These are phyloP conservation scores for Psilopogon haemacephalus DNA, from an alignment of 2,113 vertebrate species.

Conservation along the genomic window DNA sequence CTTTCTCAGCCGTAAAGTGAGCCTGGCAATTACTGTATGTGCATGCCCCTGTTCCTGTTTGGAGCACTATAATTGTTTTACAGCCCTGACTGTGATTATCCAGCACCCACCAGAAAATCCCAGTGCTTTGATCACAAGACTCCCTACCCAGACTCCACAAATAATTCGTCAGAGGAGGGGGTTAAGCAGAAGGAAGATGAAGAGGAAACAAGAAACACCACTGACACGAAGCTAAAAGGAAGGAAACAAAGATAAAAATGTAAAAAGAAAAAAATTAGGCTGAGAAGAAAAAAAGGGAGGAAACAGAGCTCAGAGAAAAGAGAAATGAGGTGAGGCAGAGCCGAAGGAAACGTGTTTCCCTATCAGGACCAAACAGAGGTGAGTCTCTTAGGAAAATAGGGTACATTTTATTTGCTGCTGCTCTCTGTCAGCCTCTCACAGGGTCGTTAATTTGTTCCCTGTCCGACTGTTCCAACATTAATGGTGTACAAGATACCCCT, in stretches of 20 bases:
- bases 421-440: slow-evolving; percentile 9
- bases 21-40: slow-evolving; percentile 63
- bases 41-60: slow-evolving; percentile 62
- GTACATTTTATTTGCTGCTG: slow-evolving; percentile 30
- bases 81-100: slow-evolving; percentile 59
- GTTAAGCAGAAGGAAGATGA: slow-evolving; percentile 38
- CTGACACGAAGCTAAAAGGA: slow-evolving; percentile 33
- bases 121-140: slow-evolving; percentile 60
- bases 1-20: slow-evolving; percentile 57
- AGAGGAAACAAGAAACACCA: slow-evolving; percentile 49
- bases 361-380: background rate
- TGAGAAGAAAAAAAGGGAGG: slow-evolving; percentile 36
- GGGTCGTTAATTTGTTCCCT: slow-evolving; percentile 27
- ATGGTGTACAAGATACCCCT: background rate
- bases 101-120: slow-evolving; percentile 62
- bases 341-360: background rate
- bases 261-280: background rate
- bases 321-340: slow-evolving; percentile 37
- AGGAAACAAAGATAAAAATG: slow-evolving; percentile 62
- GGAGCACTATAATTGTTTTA: slow-evolving; percentile 63
- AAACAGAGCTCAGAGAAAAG: slow-evolving; percentile 33
- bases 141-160: slow-evolving; percentile 46
- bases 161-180: slow-evolving; percentile 20
- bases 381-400: background rate
- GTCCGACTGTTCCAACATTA: background rate